A percentile compares a stretch with the other conserved stretches of the same genome.
These are phyloP conservation scores for Sinocyclocheilus anshuiensis DNA, from an alignment of 2,113 vertebrate genomes.

Conservation along the genomic window DNA sequence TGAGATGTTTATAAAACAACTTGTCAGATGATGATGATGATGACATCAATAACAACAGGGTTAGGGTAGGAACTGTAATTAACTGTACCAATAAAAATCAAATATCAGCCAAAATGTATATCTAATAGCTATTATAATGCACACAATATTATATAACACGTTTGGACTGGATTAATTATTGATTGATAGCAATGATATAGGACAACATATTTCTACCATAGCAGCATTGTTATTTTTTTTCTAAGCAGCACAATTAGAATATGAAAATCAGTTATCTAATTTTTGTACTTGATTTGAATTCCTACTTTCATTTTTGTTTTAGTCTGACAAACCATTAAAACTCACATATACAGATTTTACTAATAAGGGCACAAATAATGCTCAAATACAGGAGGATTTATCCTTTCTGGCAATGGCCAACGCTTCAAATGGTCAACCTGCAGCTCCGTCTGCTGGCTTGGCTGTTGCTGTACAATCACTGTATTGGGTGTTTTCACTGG, in stretches of 20 bases:
- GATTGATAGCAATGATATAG: background rate
- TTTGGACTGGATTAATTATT: background rate
- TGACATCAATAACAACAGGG: background rate
- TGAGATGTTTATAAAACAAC: background rate
- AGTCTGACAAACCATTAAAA: background rate
- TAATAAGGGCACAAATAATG: background rate
- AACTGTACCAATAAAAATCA: too few species aligned
- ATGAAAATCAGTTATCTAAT: background rate
- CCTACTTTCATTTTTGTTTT: background rate
- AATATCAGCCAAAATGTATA: background rate
- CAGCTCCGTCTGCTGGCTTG: conserved; percentile 18
- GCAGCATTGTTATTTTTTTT: background rate
- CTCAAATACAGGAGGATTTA: background rate
- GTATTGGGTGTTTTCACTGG: background rate
- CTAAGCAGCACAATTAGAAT: background rate
- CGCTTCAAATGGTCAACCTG: background rate
- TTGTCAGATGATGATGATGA: background rate
- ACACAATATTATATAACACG: background rate
- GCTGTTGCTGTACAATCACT: background rate
- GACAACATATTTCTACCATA: background rate
- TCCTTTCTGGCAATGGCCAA: background rate
- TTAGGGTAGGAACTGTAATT: background rate
- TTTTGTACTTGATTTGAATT: background rate
- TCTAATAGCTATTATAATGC: background rate
- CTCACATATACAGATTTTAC: background rate